Evolutionary conservation across 2,888 invertebrate genomes (phyloP), one percentile per base, ranked within the genome.

Genomic region (Parochlus steinenii): DNA sequence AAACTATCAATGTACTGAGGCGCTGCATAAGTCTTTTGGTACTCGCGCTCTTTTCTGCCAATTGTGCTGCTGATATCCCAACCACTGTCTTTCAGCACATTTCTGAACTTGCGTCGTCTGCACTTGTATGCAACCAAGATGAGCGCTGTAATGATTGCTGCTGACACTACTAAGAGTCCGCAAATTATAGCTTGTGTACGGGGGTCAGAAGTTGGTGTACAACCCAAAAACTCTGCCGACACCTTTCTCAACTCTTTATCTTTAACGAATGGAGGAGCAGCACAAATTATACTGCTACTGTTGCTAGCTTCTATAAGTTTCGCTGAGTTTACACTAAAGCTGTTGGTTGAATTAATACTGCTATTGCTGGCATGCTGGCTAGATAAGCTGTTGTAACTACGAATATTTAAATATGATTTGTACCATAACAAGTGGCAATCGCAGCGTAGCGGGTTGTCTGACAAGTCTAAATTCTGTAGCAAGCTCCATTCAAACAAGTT

Each of bases 1-100:
- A 38, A 35, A 32, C 29, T 32, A 15, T 75, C 73, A 51, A 76
- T 75, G 59, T 80, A 83, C 55, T 86, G 85, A 53, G 85, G 85
- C 47, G 85, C 85, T 35, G 82, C 81, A 53, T 81, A 83, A 3
- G 85, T 85, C 61, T 86, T 85, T 55, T 85, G 83, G 56, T 86
- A 86, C 53, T 86, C 85, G 45, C 82, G 76, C 56, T 85, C 83
- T 53, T 85, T 85, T 25, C 81, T 68, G 0, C 58, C 60, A 30
- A 59, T 42, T 4, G 60, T 56, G 4, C 56, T 58, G 41, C 56
- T 36, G 8, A 36, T 56, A 33, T 57, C 56, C 55, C 58, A 58
- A 16, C 56, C 53, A 22, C 73, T 67, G 50, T 77, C 83, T 53
- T 85, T 85, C 38, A 87, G 63, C 37, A 78, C 74, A 49, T 83